These are phyloP conservation scores for Noctua fimbriata DNA, from an alignment of 2,888 invertebrate genomes.

Conservation along the genomic window DNA sequence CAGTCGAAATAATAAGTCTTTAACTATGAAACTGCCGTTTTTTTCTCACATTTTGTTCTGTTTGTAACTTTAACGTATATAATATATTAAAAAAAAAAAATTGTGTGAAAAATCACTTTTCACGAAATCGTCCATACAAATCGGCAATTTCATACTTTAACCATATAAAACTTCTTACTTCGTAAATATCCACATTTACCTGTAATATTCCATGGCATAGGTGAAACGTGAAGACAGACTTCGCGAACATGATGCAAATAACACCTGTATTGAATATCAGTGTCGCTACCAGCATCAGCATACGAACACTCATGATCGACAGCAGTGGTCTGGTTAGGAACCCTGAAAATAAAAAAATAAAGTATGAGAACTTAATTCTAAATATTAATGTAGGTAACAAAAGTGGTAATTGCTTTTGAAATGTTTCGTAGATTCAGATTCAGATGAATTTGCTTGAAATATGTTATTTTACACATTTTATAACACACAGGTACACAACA, in stretches of 20 bases:
- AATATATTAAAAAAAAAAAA: too few relatives aligned
- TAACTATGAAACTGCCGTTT: too few relatives aligned
- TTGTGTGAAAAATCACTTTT: too few relatives aligned
- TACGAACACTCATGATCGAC: constrained; percentile 73
- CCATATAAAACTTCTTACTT: neutral
- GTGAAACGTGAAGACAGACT: constrained; percentile 72
- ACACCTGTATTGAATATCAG: constrained; percentile 70
- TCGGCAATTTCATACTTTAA: too few relatives aligned
- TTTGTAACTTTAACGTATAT: too few relatives aligned
- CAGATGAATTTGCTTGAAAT: too few relatives aligned
- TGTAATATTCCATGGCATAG: constrained; percentile 76
- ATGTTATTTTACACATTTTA: too few relatives aligned
- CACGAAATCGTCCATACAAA: too few relatives aligned
- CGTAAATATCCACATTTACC: constrained; percentile 64
- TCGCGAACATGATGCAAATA: constrained; percentile 72
- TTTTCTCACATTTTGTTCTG: too few relatives aligned
- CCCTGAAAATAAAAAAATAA: constrained; percentile 70
- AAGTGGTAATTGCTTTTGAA: neutral
- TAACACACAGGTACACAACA: too few relatives aligned
- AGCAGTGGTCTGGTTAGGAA: constrained; percentile 76
- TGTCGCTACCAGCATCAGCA: constrained; percentile 70
- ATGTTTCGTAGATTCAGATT: too few relatives aligned
- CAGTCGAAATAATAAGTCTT: neutral
- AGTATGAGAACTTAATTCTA: neutral
- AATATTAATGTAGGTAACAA: too few relatives aligned